Evolutionary conservation across 2,113 vertebrate species (phyloP).

Genomic region (Sardina pilchardus): DNA sequence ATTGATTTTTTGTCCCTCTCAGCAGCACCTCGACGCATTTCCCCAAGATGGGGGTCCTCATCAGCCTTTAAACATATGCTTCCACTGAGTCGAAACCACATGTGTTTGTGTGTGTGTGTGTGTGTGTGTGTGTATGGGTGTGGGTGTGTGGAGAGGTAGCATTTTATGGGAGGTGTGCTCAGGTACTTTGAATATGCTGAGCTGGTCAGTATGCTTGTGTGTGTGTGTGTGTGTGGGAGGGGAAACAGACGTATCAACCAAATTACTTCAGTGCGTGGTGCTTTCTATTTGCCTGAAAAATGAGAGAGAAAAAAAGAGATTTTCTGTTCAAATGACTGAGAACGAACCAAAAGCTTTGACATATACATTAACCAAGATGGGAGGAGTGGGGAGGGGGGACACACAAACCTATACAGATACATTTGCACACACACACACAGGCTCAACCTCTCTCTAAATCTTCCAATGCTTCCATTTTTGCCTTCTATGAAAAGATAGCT

Average conservation of each 20-base stretch:
- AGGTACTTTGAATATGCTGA: background rate
- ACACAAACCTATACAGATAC: background rate
- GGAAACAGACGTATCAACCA: background rate
- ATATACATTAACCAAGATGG: background rate
- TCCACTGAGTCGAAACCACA: background rate
- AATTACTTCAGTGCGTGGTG: background rate
- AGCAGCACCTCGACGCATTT: background rate
- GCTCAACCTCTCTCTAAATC: background rate
- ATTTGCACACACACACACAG: background rate
- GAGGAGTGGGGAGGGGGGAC: constrained; percentile 9
- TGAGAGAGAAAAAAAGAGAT: constrained; percentile 32
- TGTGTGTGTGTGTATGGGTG: background rate
- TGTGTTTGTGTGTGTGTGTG: background rate
- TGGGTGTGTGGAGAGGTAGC: background rate
- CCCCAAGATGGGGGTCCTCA: background rate
- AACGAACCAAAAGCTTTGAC: constrained; percentile 39
- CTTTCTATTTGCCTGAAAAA: constrained; percentile 34
- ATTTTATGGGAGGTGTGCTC: background rate
- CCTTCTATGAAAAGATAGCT: no score
- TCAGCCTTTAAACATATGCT: background rate
- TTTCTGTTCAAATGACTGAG: constrained; percentile 36
- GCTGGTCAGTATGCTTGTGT: background rate
- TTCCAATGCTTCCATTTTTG: no score
- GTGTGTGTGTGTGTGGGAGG: background rate
- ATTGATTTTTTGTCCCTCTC: background rate